Evolutionary conservation across 1,140 invertebrate genomes (phyloP).

Genomic region (Zaprionus capensis): DNA sequence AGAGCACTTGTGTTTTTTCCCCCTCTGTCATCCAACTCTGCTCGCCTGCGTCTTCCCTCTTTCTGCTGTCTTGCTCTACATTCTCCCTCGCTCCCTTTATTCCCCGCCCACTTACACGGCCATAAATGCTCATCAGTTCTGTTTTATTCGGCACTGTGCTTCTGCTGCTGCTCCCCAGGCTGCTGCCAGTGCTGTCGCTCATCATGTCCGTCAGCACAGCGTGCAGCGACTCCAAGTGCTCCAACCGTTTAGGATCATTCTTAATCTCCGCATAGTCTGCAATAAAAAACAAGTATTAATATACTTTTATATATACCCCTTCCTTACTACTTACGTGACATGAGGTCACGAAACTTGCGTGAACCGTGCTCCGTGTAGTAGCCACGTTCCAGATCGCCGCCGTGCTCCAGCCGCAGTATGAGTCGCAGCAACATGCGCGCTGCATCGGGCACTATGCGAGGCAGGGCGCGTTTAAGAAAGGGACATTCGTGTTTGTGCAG

Average conservation of each 20-base stretch:
- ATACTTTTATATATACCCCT: not conserved
- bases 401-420: slow-evolving; percentile 88
- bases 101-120: slow-evolving; percentile 87
- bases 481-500: slow-evolving; percentile 92
- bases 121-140: slow-evolving; percentile 93
- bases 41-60: not conserved
- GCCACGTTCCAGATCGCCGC: slow-evolving; percentile 87
- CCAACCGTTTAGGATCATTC: slow-evolving; percentile 88
- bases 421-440: slow-evolving; percentile 90
- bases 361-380: slow-evolving; percentile 89
- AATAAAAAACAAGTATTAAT: not conserved
- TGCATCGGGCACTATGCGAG: slow-evolving; percentile 89
- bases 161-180: not conserved
- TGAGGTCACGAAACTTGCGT: slow-evolving; percentile 91
- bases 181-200: slow-evolving; percentile 82
- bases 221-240: slow-evolving; percentile 89
- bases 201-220: slow-evolving; percentile 89
- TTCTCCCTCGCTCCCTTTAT: not conserved
- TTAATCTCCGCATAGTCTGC: slow-evolving; percentile 92
- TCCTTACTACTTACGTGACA: slow-evolving; percentile 90
- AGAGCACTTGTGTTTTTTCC: too few relatives aligned
- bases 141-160: slow-evolving; percentile 88
- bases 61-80: not conserved
- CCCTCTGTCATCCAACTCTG: not conserved
- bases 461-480: slow-evolving; percentile 88